Conservation (phyloP, 2,113 vertebrate species). For the Cranoglanis bouderius region DNA sequence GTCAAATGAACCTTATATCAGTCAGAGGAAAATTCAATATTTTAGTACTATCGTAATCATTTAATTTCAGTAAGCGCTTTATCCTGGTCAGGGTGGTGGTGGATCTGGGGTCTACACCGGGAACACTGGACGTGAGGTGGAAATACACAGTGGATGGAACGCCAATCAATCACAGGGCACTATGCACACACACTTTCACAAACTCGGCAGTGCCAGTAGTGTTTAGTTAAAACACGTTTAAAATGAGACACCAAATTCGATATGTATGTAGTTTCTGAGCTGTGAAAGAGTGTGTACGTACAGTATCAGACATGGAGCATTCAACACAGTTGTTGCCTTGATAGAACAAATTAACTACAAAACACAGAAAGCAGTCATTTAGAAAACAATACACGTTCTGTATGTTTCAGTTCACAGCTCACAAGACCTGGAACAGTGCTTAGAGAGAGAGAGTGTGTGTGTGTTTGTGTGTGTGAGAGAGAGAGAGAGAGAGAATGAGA, state of each 20-base stretch:
- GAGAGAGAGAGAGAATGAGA: conserved; percentile 15
- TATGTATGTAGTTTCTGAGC: neutral
- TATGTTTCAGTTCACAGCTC: neutral
- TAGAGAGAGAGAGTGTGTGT: conserved; percentile 50
- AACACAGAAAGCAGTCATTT: conserved; percentile 54
- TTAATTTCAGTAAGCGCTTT: neutral
- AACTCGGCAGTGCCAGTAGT: neutral
- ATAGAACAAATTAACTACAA: conserved; percentile 40
- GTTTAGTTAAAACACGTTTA: neutral
- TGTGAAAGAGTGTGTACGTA: neutral
- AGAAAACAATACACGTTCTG: conserved; percentile 46
- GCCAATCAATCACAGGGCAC: neutral
- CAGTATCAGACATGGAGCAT: neutral
- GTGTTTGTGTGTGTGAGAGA: neutral
- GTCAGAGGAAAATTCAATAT: too few species aligned
- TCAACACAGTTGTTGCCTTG: conserved; percentile 52
- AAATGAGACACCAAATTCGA: neutral
- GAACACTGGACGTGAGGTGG: neutral
- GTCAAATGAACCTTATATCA: neutral
- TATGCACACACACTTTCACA: neutral
- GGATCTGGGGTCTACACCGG: neutral
- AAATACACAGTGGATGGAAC: neutral
- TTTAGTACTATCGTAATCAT: neutral
- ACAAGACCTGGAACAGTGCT: conserved; percentile 26
- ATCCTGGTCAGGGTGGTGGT: neutral